phyloP scores from a whole-genome alignment of 1,140 invertebrate genomes.

The Psix sp. region DNA sequence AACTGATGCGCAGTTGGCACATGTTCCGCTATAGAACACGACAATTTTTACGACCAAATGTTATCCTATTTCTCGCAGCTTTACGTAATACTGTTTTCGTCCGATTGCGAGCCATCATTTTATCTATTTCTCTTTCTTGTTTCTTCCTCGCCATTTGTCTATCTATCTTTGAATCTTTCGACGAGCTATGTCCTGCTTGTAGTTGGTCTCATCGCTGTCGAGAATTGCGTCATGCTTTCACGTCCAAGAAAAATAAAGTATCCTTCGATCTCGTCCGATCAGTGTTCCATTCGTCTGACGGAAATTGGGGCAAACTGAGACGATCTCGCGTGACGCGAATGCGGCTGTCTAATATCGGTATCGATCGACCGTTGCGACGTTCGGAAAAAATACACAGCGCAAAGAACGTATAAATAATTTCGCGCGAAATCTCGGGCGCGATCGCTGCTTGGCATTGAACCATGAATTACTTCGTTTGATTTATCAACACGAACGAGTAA shows the following conservation, averaged over 20 bases:
- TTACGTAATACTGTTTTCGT: slow-evolving; percentile 41
- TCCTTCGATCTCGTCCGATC: slow-evolving; percentile 10
- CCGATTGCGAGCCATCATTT: slow-evolving; percentile 30
- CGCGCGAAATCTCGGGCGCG: slow-evolving; percentile 17
- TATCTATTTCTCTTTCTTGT: slow-evolving; percentile 10
- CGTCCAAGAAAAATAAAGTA: slow-evolving; percentile 12
- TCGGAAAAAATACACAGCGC: neutral
- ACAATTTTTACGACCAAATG: neutral
- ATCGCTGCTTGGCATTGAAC: slow-evolving; percentile 51
- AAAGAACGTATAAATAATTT: slow-evolving; percentile 31
- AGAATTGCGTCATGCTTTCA: slow-evolving; percentile 37
- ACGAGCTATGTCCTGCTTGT: slow-evolving; percentile 42
- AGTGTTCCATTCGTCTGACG: neutral
- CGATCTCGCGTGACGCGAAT: neutral
- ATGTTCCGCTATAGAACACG: neutral
- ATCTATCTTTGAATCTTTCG: slow-evolving; percentile 17
- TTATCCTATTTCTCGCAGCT: slow-evolving; percentile 5
- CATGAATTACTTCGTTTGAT: slow-evolving; percentile 27
- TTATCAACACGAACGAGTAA: slow-evolving; percentile 38
- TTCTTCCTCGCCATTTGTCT: neutral
- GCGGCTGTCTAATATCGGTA: neutral
- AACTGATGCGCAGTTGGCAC: neutral
- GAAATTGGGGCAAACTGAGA: slow-evolving; percentile 21
- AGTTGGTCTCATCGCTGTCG: slow-evolving; percentile 24
- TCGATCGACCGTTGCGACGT: neutral